These are phyloP conservation scores for Rhinopomastus cyanomelas DNA, from an alignment of 2,113 vertebrate genomes.

Conservation along the genomic window DNA sequence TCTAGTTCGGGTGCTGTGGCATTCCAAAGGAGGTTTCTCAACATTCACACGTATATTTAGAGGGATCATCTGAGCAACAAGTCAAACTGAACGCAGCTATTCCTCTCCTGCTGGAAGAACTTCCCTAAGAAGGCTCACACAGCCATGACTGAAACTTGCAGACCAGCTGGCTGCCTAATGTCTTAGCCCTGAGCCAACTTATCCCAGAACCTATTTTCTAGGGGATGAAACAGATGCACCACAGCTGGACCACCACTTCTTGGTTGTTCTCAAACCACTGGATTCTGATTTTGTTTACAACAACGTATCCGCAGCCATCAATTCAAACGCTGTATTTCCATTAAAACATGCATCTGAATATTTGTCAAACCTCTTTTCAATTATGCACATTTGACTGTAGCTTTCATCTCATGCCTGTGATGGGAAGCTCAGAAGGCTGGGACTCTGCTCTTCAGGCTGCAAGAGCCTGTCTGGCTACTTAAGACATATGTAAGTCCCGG, in stretches of 20 bases:
- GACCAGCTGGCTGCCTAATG: conserved; percentile 63
- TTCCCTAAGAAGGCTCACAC: not conserved
- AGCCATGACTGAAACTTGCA: not conserved
- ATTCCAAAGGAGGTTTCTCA: not conserved
- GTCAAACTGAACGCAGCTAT: not conserved
- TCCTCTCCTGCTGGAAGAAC: not conserved
- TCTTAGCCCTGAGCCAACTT: conserved; percentile 30
- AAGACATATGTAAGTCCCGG: not conserved
- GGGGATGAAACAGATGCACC: conserved; percentile 44
- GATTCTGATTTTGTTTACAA: conserved; percentile 59
- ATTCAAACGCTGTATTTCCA: conserved; percentile 9
- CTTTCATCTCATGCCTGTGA: conserved; percentile 14
- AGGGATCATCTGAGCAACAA: not conserved
- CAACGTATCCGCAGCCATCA: conserved; percentile 48
- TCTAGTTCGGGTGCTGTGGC: not conserved
- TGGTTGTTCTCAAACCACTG: conserved; percentile 51
- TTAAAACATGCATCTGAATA: conserved; percentile 29
- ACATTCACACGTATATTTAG: not conserved
- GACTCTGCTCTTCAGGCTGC: not conserved
- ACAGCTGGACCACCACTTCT: conserved; percentile 61
- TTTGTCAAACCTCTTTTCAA: conserved; percentile 29
- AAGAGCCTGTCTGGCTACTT: not conserved
- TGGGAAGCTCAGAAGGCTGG: not conserved
- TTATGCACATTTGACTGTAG: not conserved
- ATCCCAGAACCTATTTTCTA: conserved; percentile 21